Percentiles rank a stretch among this genome's conserved stretches.
These are phyloP conservation scores for Dufourea novaeangliae DNA, from an alignment of 1,140 invertebrate genomes.

Conservation along the genomic window DNA sequence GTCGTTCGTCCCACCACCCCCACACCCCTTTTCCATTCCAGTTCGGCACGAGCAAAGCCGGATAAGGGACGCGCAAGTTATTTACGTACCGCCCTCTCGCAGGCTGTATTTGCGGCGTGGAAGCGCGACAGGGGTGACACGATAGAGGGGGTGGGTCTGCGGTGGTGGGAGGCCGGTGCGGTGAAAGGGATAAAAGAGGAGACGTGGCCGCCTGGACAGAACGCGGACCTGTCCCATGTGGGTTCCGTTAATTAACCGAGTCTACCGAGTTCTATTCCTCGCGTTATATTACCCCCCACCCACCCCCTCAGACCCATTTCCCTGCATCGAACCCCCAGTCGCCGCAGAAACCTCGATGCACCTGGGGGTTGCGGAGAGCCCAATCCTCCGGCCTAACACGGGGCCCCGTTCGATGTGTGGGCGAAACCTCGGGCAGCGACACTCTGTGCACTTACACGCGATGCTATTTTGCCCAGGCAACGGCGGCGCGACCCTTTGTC, in stretches of 20 bases:
- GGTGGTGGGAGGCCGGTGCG: too few relatives aligned
- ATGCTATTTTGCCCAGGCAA: conserved; percentile 45
- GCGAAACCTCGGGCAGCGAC: conserved; percentile 18
- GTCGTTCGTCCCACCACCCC: neutral
- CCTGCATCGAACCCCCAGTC: conserved; percentile 46
- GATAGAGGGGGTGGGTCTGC: neutral
- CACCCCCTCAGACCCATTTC: conserved; percentile 9
- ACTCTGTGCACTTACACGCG: conserved; percentile 46
- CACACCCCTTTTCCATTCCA: neutral
- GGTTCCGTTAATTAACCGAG: conserved; percentile 75
- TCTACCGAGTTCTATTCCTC: conserved; percentile 69
- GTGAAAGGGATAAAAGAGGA: conserved; percentile 41
- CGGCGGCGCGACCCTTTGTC: neutral
- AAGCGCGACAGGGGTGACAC: conserved; percentile 36
- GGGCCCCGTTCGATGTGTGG: too few relatives aligned
- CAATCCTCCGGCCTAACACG: conserved; percentile 1
- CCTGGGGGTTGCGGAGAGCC: conserved; percentile 48
- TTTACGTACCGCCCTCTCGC: conserved; percentile 53
- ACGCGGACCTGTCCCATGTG: conserved; percentile 65
- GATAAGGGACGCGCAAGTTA: conserved; percentile 53
- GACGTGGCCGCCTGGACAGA: conserved; percentile 52
- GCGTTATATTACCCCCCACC: conserved; percentile 63
- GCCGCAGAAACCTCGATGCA: conserved; percentile 52
- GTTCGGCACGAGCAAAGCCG: conserved; percentile 33
- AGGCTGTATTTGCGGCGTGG: conserved; percentile 38